phyloP scores from a whole-genome alignment of 1,140 invertebrate species.

The Ceratina australensis region DNA sequence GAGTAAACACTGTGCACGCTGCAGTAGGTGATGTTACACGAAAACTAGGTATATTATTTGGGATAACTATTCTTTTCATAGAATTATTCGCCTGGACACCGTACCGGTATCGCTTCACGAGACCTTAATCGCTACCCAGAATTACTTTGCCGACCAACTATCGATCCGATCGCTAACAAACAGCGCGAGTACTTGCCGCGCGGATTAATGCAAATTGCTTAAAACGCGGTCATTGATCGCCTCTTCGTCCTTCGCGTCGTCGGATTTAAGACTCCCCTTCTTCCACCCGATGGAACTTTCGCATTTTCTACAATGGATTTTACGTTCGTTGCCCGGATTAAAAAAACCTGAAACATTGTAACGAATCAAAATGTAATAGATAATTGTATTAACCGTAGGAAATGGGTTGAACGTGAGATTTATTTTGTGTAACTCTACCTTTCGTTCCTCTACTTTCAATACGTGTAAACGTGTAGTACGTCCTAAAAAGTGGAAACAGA shows the following conservation, averaged over 20 bases:
- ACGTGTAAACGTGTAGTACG: too few relatives aligned
- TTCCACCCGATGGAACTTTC: too few relatives aligned
- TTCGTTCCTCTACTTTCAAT: too few relatives aligned
- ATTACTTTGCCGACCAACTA: constrained; percentile 54
- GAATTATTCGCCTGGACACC: constrained; percentile 78
- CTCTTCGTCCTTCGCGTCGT: neutral
- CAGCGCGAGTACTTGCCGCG: constrained; percentile 5
- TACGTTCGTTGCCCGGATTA: too few relatives aligned
- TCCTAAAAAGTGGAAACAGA: too few relatives aligned
- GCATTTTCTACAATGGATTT: too few relatives aligned
- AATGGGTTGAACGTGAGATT: too few relatives aligned
- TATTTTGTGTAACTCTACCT: too few relatives aligned
- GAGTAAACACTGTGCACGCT: constrained; percentile 39
- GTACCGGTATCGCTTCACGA: constrained; percentile 78
- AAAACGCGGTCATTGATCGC: neutral
- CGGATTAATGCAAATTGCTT: neutral
- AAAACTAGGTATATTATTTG: constrained; percentile 22
- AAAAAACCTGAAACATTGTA: too few relatives aligned
- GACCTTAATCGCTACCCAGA: constrained; percentile 73
- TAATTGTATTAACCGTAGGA: too few relatives aligned
- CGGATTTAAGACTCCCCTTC: too few relatives aligned
- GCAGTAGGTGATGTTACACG: neutral
- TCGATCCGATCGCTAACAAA: constrained; percentile 2
- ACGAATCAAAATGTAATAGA: too few relatives aligned
- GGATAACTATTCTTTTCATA: constrained; percentile 71